Evolutionary conservation across 2,113 vertebrate genomes (phyloP).

Genomic region (Alethe diademata): DNA sequence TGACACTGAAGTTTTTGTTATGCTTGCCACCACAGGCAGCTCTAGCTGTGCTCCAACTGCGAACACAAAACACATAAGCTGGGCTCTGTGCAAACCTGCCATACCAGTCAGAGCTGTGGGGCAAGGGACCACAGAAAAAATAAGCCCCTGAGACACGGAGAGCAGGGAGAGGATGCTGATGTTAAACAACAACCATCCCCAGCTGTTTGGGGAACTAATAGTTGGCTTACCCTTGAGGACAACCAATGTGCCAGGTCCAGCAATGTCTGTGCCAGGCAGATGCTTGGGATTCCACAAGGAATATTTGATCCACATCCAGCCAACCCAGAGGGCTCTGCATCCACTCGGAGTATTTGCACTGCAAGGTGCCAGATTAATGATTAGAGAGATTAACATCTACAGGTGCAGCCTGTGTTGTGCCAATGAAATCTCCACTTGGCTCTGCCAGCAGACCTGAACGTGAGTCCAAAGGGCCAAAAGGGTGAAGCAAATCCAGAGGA

Average conservation of each 20-base stretch:
- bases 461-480: background rate
- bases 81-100: background rate
- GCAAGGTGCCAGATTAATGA: background rate
- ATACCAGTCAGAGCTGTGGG: background rate
- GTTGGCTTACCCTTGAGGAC: background rate
- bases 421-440: background rate
- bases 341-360: conserved; percentile 9
- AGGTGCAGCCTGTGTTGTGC: background rate
- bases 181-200: background rate
- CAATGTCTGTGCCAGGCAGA: background rate
- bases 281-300: conserved; percentile 21
- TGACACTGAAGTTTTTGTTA: background rate
- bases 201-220: background rate
- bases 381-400: background rate
- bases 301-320: conserved; percentile 21
- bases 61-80: background rate
- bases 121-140: background rate
- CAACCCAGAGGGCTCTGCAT: background rate
- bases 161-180: background rate
- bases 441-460: background rate
- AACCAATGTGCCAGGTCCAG: background rate
- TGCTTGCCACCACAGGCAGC: background rate
- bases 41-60: background rate
- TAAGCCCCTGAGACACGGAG: background rate
- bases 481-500: background rate